phyloP scores from a whole-genome alignment of 2,888 invertebrate species.

The Drosophila mimica region DNA sequence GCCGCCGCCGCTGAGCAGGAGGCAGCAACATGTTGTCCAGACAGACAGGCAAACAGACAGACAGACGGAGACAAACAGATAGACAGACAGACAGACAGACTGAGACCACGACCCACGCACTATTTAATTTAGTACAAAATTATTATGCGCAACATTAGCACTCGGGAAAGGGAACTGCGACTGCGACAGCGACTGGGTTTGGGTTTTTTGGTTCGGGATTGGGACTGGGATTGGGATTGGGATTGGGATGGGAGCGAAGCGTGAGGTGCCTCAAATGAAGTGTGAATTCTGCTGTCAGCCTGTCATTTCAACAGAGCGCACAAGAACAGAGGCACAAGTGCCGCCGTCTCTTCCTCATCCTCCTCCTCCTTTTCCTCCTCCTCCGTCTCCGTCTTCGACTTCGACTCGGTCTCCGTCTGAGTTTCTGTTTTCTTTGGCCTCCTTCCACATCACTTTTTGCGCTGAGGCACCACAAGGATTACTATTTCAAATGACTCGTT shows the following conservation, averaged over 20 bases:
- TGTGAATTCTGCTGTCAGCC: slow-evolving; percentile 78
- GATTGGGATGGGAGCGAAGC: slow-evolving; percentile 28
- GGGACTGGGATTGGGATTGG: slow-evolving; percentile 6
- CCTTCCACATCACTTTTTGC: slow-evolving; percentile 9
- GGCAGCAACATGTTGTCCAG: slow-evolving; percentile 72
- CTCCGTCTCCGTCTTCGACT: background rate
- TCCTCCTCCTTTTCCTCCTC: background rate
- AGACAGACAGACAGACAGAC: slow-evolving; percentile 7
- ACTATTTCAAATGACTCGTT: slow-evolving; percentile 9
- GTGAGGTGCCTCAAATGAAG: slow-evolving; percentile 77
- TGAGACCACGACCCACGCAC: slow-evolving; percentile 71
- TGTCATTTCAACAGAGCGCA: slow-evolving; percentile 59
- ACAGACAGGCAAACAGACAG: slow-evolving; percentile 12
- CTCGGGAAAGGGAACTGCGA: slow-evolving; percentile 44
- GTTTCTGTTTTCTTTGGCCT: slow-evolving; percentile 19
- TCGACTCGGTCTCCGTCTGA: slow-evolving; percentile 10
- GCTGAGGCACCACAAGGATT: slow-evolving; percentile 20
- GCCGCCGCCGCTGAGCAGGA: slow-evolving; percentile 34
- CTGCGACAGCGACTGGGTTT: slow-evolving; percentile 14
- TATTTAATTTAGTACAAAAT: slow-evolving; percentile 81
- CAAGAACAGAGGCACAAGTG: slow-evolving; percentile 43
- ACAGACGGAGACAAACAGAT: slow-evolving; percentile 4
- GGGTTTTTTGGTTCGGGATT: background rate
- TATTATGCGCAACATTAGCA: slow-evolving; percentile 82
- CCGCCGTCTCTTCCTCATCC: slow-evolving; percentile 34